A percentile compares a stretch with the other conserved stretches of the same genome.
phyloP scores from a whole-genome alignment of 2,113 vertebrate species.

The Odocoileus hemionus region DNA sequence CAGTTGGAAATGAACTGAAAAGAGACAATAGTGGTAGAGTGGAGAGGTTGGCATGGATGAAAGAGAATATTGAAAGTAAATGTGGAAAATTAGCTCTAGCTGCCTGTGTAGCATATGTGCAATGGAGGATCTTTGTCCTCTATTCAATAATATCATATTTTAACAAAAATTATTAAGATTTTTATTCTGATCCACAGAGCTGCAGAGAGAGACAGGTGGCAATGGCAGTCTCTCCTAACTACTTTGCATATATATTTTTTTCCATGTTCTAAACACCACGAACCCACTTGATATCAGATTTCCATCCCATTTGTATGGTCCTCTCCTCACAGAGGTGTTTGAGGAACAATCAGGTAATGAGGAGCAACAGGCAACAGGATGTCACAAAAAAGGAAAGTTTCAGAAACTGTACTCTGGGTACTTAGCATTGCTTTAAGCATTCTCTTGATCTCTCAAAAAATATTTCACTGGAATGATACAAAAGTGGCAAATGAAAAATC shows the following conservation, averaged over 20 bases:
- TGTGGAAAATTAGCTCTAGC: background rate
- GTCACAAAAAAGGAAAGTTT: background rate
- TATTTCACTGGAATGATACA: background rate
- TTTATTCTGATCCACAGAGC: background rate
- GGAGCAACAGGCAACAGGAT: background rate
- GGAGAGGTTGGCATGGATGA: background rate
- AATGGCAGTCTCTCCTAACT: background rate
- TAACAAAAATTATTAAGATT: background rate
- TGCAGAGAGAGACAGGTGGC: background rate
- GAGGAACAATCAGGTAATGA: background rate
- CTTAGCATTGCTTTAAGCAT: background rate
- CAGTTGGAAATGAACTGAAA: background rate
- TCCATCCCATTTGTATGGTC: background rate
- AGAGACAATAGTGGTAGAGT: background rate
- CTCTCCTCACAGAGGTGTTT: background rate
- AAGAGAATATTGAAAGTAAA: background rate
- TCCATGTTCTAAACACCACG: background rate
- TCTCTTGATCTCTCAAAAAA: background rate
- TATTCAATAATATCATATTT: background rate
- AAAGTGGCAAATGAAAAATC: background rate
- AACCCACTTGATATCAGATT: background rate
- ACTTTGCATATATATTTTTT: background rate
- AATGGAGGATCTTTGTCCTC: background rate
- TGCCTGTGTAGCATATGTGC: background rate
- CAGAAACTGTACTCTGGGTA: background rate